Base-by-base conservation (phyloP, 1,140 invertebrate species). In the Papilio helenus region DNA sequence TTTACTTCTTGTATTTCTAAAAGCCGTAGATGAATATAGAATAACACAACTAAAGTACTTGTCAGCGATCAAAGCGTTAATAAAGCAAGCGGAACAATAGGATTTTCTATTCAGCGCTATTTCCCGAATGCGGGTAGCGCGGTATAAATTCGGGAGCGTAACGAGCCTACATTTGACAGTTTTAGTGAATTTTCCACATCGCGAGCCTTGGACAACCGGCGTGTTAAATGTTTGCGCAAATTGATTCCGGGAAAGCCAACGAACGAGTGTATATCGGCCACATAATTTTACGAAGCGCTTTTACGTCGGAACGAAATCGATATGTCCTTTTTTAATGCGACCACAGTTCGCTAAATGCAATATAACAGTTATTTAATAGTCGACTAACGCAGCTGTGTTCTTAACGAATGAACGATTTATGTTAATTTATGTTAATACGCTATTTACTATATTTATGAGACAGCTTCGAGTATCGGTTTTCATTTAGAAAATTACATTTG, bases 171-270 rank as follows among this genome's bases (percentile, higher is more conserved):
- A 76, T 76, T 76, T 55, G 49, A 76, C 74, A 76, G 74, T 76
- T 76, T 76, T 76, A 76, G 74, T 76, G 74, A 76, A 76, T 76
- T 76, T 76, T 61, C 74, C 74, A 61, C 74, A 76, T 76, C 26
- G 74, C 26, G 42, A 55, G 74, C 74, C 74, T 76, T 58, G 29
- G 51, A 29, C 26, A 49, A 26, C 74, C 29, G 51, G 46, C 74
- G 49, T 39, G 51, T 58, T 55, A 39, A 58, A 58, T 76, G 51
- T 58, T 39, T 39, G 74, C 74, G 74, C 55, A 76, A 76, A 76
- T 76, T 76, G 51, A 76, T 76, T 58, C 74, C 51, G 74, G 26
- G 26, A 72, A 72, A 44, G 42, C 71, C 39, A 44, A n/a, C 34
- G 39, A 44, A 73, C 72, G 20, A 42, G 72, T 73, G 10, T 73